Percentiles rank a stretch among this genome's conserved stretches.
Conservation (phyloP, 2,888 invertebrate species). For the Mesochorus sp. region DNA sequence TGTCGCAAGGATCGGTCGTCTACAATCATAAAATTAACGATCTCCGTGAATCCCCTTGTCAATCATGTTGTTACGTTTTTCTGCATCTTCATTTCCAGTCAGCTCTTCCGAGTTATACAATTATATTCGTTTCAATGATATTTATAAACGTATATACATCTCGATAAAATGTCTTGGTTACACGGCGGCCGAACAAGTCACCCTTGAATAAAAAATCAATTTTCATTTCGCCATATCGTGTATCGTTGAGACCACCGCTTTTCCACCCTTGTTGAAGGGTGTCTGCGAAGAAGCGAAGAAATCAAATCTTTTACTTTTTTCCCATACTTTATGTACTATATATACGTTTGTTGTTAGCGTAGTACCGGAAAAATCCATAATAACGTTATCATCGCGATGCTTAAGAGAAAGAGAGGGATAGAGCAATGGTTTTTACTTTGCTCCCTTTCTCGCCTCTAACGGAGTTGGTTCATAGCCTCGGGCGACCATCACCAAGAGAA, state of each 20-base stretch:
- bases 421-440: constrained; percentile 10
- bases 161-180: constrained; percentile 44
- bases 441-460: constrained; percentile 7
- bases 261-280: background rate
- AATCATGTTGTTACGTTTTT: background rate
- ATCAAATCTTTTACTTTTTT: constrained; percentile 25
- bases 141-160: no score
- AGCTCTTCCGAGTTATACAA: background rate
- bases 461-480: constrained; percentile 26
- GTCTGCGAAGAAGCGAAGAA: background rate
- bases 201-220: background rate
- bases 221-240: background rate
- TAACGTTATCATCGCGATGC: constrained; percentile 57
- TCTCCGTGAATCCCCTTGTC: background rate
- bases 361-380: constrained; percentile 59
- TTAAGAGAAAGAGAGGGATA: constrained; percentile 20
- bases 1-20: constrained; percentile 84
- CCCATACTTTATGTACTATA: background rate
- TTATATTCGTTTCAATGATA: constrained; percentile 39
- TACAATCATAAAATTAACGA: constrained; percentile 66
- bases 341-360: constrained; percentile 35
- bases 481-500: constrained; percentile 38
- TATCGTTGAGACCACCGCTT: background rate
- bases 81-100: background rate
- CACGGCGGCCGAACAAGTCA: constrained; percentile 36